Evolutionary conservation across 2,888 invertebrate genomes (phyloP).

Genomic region (Ectemnius continuus): DNA sequence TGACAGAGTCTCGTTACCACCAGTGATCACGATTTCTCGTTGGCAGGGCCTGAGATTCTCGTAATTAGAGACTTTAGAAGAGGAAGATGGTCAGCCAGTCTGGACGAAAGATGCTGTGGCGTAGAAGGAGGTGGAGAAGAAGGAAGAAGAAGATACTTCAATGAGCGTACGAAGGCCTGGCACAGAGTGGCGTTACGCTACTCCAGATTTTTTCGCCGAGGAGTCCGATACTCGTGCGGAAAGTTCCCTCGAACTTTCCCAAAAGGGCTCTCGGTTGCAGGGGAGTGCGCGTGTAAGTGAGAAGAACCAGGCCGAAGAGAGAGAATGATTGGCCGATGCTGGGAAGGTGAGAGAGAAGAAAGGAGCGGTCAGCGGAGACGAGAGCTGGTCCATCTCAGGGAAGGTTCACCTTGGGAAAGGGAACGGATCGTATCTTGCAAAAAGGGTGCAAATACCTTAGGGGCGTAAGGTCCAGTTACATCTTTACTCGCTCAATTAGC

Average conservation of each 20-base stretch:
- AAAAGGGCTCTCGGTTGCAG: constrained; percentile 26
- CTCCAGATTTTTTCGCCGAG: constrained; percentile 7
- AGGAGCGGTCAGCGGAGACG: constrained; percentile 12
- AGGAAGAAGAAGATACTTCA: no score
- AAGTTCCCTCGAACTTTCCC: constrained; percentile 14
- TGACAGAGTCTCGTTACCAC: background rate
- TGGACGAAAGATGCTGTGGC: no score
- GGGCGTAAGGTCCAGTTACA: constrained; percentile 77
- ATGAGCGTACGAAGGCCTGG: no score
- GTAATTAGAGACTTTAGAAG: constrained; percentile 1
- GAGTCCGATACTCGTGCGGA: constrained; percentile 7
- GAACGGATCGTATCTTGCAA: constrained; percentile 69
- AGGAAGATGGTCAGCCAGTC: background rate
- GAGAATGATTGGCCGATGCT: no score
- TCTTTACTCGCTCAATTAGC: constrained; percentile 78
- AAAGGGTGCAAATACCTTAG: constrained; percentile 75
- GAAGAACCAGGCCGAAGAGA: no score
- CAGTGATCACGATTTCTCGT: constrained; percentile 1
- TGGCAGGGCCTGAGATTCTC: background rate
- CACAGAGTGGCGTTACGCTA: background rate
- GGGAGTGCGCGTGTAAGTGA: no score
- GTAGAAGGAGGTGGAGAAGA: no score
- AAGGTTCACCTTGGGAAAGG: constrained; percentile 58
- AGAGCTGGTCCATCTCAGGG: constrained; percentile 32
- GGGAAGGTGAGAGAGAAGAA: background rate